These are phyloP conservation scores for Drosophila birchii DNA, from an alignment of 2,888 invertebrate genomes.

Conservation along the genomic window DNA sequence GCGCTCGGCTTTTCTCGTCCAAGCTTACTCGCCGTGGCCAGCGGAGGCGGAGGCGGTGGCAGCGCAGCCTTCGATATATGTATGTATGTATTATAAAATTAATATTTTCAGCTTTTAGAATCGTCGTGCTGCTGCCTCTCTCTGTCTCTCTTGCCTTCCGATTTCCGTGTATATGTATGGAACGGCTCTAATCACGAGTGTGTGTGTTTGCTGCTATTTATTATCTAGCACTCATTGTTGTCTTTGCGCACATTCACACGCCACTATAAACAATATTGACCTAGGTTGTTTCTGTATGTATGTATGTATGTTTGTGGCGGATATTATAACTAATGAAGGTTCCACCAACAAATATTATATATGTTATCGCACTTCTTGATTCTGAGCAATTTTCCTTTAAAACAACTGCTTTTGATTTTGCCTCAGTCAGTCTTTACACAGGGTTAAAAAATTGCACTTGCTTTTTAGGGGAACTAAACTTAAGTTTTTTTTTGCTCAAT, in stretches of 20 bases:
- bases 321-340: slow-evolving; percentile 14
- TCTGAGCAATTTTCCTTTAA: background rate
- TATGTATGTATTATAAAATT: slow-evolving; percentile 49
- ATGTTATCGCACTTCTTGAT: slow-evolving; percentile 14
- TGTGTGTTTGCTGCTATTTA: slow-evolving; percentile 37
- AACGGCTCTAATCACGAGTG: slow-evolving; percentile 33
- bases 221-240: slow-evolving; percentile 49
- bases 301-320: slow-evolving; percentile 1
- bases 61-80: slow-evolving; percentile 42
- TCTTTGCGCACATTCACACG: slow-evolving; percentile 74
- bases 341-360: slow-evolving; percentile 12
- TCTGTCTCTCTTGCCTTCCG: slow-evolving; percentile 29
- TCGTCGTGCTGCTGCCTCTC: slow-evolving; percentile 40
- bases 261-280: slow-evolving; percentile 84
- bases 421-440: slow-evolving; percentile 63
- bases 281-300: slow-evolving; percentile 76
- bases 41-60: slow-evolving; percentile 22
- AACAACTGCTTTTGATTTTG: slow-evolving; percentile 14
- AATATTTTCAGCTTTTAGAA: slow-evolving; percentile 67
- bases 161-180: slow-evolving; percentile 42
- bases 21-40: slow-evolving; percentile 26
- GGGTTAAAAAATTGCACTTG: slow-evolving; percentile 71
- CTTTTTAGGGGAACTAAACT: slow-evolving; percentile 27
- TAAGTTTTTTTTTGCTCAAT: slow-evolving; percentile 10
- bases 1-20: slow-evolving; percentile 29